phyloP scores from a whole-genome alignment of 2,888 invertebrate species.

The Cheilosia soror region DNA sequence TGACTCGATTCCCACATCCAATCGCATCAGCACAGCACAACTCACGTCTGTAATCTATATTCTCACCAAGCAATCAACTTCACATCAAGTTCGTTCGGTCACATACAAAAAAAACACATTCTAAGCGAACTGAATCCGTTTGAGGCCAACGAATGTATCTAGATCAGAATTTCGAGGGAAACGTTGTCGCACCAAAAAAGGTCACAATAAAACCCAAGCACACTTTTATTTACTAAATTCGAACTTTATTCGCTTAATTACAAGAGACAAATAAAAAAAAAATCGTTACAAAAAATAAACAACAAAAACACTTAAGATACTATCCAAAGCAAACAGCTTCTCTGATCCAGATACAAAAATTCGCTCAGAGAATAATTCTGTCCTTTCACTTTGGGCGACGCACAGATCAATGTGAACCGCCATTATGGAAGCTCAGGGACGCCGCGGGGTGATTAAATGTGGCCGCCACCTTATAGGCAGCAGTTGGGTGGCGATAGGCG shows the following conservation, averaged over 20 bases:
- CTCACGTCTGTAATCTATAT: constrained; percentile 7
- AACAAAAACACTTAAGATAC: constrained; percentile 14
- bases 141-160: constrained; percentile 69
- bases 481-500: constrained; percentile 15
- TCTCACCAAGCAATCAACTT: constrained; percentile 18
- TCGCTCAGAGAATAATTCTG: constrained; percentile 55
- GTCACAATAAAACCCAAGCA: constrained; percentile 31
- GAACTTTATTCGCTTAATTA: constrained; percentile 68
- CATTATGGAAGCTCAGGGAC: constrained; percentile 56
- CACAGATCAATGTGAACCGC: constrained; percentile 59
- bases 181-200: constrained; percentile 59
- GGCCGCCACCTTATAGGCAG: constrained; percentile 55
- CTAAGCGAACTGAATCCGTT: constrained; percentile 35
- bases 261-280: constrained; percentile 37
- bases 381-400: constrained; percentile 62
- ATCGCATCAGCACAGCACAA: not conserved
- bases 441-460: constrained; percentile 50
- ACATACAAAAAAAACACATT: constrained; percentile 25
- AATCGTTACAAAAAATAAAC: constrained; percentile 17
- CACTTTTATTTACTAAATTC: constrained; percentile 48
- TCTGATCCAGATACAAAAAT: constrained; percentile 29
- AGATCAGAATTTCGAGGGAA: constrained; percentile 46
- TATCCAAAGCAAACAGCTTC: constrained; percentile 29
- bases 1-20: not conserved
- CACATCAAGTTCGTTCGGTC: not conserved